Evolutionary conservation across 2,797 vertebrate species (phyloP), one percentile per base, ranked within the genome.

Genomic region (Philypnodon macrostomus): DNA sequence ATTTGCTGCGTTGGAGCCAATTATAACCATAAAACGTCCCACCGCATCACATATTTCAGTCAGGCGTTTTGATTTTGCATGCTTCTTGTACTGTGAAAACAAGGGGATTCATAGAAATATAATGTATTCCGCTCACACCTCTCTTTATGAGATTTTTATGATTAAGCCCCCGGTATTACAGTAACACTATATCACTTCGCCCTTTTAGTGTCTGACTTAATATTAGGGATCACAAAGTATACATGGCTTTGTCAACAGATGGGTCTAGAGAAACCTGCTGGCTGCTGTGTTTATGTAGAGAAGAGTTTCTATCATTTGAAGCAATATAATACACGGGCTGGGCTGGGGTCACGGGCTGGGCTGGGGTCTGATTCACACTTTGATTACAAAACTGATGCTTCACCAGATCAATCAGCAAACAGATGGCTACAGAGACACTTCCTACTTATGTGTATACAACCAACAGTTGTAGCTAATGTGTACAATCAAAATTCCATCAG

Each of bases 21-120:
- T 38, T 42, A 57, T 31, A 4, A 7, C 0, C 14, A 37, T 49
- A 47, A 73, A 64, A 51, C 50, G 59, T 49, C 51, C 30, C 65
- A 64, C 63, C 58, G 50, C 57, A 56, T 52, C 54, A 47, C 70
- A 54, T 64, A 67, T 74, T 64, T 58, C 49, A 36, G 35, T 19
- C 45, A 39, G 42, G 30, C 33, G 34, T 52, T 49, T 1, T 66
- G 18, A 10, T 39, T 60, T 12, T 40, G 44, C 18, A 58, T 23
- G 55, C 44, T 52, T 51, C 27, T 37, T 36, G 26, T 29, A 4
- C 53, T 47, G 47, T 50, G 34, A 53, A 67, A 55, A 68, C 73
- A 60, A 63, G 30, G 44, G 18, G 41, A 51, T 41, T 72, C 31
- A 39, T 31, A 44, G 40, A 24, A 44, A 44, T 44, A 44, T 44